These are phyloP conservation scores for Chiloscyllium plagiosum DNA, from an alignment of 2,113 vertebrate genomes.

Conservation along the genomic window DNA sequence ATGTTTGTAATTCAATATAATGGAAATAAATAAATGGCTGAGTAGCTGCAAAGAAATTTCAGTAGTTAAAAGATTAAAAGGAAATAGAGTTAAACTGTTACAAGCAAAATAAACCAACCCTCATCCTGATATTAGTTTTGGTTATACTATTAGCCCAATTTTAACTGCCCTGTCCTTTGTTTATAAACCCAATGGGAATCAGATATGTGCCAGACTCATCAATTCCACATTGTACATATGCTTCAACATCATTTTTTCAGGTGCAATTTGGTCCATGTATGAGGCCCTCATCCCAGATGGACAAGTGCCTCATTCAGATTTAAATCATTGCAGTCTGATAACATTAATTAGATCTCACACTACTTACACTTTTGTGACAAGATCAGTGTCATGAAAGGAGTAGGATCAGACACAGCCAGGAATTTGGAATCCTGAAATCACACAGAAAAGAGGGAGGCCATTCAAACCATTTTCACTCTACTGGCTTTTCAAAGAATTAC, in stretches of 20 bases:
- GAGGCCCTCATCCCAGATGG: background rate
- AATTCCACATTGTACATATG: background rate
- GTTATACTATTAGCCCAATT: background rate
- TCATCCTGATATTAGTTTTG: background rate
- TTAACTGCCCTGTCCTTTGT: background rate
- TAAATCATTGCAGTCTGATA: background rate
- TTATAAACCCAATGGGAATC: background rate
- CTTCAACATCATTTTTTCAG: background rate
- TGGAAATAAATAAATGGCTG: background rate
- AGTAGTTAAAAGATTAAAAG: background rate
- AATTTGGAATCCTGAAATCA: background rate
- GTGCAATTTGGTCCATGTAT: background rate
- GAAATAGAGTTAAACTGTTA: background rate
- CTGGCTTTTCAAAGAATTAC: background rate
- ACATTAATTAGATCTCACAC: background rate
- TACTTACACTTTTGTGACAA: background rate
- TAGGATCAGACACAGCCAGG: background rate
- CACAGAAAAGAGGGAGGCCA: background rate
- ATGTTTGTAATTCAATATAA: background rate
- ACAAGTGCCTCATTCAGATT: background rate
- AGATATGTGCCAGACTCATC: background rate
- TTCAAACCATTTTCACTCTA: too few relatives aligned
- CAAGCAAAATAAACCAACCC: background rate
- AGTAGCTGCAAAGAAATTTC: background rate
- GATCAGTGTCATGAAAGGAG: background rate